phyloP scores from a whole-genome alignment of 2,797 vertebrate species.

The Danio jaintianensis region DNA sequence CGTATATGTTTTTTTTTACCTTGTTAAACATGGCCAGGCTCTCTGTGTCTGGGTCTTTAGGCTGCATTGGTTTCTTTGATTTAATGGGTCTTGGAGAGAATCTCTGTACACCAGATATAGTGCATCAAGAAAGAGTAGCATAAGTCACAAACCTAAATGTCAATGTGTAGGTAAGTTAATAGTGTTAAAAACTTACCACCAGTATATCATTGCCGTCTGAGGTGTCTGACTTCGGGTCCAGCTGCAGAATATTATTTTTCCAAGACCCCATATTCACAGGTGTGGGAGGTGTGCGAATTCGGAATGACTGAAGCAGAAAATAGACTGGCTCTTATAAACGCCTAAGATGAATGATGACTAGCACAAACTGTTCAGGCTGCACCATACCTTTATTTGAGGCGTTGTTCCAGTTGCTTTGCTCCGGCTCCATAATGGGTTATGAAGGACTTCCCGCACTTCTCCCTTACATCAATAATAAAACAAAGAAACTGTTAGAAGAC shows the following conservation, averaged over 20 bases:
- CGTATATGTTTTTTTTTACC: conserved; percentile 25
- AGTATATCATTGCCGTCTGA: conserved; percentile 87
- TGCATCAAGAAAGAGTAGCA: background rate
- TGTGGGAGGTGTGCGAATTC: conserved; percentile 86
- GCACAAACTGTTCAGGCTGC: background rate
- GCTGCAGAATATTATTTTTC: conserved; percentile 78
- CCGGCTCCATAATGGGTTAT: conserved; percentile 60
- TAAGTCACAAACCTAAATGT: background rate
- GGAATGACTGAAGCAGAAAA: conserved; percentile 80
- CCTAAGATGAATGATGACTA: conserved; percentile 5
- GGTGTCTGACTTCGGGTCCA: conserved; percentile 89
- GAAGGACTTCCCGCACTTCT: conserved; percentile 51
- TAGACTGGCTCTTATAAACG: background rate
- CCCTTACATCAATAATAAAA: conserved; percentile 60
- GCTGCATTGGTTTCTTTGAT: conserved; percentile 36
- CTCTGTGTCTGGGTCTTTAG: conserved; percentile 19
- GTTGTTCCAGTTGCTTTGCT: conserved; percentile 48
- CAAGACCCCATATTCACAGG: conserved; percentile 67
- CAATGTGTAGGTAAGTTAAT: too few species aligned
- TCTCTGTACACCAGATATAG: conserved; percentile 34
- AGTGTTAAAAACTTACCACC: conserved; percentile 73
- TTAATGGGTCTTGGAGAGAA: conserved; percentile 49
- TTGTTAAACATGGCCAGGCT: conserved; percentile 36
- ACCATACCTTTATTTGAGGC: conserved; percentile 74
- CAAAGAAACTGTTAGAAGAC: background rate